phyloP scores from a whole-genome alignment of 1,140 invertebrate genomes.

The Formica selysi region DNA sequence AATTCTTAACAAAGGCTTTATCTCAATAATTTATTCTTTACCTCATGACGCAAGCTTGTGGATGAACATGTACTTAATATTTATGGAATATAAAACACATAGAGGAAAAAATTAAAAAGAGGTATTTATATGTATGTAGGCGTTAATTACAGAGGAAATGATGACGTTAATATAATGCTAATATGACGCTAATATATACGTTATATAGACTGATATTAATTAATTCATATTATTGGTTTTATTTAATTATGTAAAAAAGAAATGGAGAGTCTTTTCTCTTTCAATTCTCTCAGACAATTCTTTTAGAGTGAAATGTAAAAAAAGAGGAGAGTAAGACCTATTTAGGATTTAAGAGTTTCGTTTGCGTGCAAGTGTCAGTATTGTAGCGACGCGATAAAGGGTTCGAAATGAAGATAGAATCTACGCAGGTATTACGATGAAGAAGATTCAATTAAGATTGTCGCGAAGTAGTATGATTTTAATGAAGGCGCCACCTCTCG shows the following conservation, averaged over 20 bases:
- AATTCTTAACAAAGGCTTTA: conserved; percentile 4
- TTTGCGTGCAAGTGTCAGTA: conserved; percentile 7
- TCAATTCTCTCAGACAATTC: background rate
- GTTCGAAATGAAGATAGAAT: conserved; percentile 33
- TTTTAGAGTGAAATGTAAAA: background rate
- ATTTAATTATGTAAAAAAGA: background rate
- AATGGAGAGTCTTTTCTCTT: background rate
- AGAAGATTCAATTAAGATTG: conserved; percentile 67
- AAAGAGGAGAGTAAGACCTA: background rate
- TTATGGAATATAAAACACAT: conserved; percentile 7
- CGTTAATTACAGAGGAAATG: conserved; percentile 10
- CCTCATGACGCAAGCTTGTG: conserved; percentile 30
- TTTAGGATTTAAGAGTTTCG: conserved; percentile 17
- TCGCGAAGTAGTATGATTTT: conserved; percentile 39
- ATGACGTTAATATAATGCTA: conserved; percentile 4
- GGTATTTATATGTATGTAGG: conserved; percentile 11
- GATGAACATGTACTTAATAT: conserved; percentile 23
- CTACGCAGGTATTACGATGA: conserved; percentile 18
- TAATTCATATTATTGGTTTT: background rate
- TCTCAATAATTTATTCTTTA: conserved; percentile 26
- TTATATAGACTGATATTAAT: background rate
- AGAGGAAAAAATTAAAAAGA: background rate
- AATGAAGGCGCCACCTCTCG: conserved; percentile 45
- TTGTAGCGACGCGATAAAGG: conserved; percentile 17
- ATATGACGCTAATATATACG: background rate